Evolutionary conservation across 2,888 invertebrate species (phyloP), one percentile per base, ranked within the genome.

Genomic region (Ischnura elegans): DNA sequence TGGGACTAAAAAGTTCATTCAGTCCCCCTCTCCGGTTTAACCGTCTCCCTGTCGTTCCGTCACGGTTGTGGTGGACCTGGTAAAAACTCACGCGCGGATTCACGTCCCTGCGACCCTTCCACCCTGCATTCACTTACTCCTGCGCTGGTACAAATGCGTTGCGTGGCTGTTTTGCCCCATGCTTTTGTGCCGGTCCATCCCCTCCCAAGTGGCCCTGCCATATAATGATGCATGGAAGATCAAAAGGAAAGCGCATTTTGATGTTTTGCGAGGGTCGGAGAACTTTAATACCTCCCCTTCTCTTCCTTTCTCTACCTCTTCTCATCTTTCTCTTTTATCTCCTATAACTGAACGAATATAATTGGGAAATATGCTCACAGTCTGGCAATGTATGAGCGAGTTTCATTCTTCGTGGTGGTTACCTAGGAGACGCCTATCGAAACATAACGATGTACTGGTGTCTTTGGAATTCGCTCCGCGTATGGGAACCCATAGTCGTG

Each of bases 241-340:
- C 76, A 76, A 76, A 76, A 76, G 76, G 76, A 76, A 16, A 36
- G 3, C 29, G 76, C 76, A 76, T 76, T 76, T 76, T 76, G 76
- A 76, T 76, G 76, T 76, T 76, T 76, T 76, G 76, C 36, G 36
- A 76, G 36, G 36, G 76, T 76, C 36, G 76, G 76, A n/a, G 76
- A 13, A 36, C 76, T 76, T 76, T 10, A 76, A 76, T 76, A 13
- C 29, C 29, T 76, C 76, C 8, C 13, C 29, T n/a, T 61, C 61
- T 61, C 61, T 25, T 5, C n/a, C 25, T 25, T 25, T 61, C 51
- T 61, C n/a, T 6, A 25, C n/a, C n/a, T 8, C 8, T 25, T 61
- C 51, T 61, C n/a, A 16, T 61, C n/a, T 61, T 61, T 10, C 47
- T 25, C 61, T 6, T 61, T n/a, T n/a, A 21, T 61, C 25, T 6